Evolutionary conservation across 2,113 vertebrate genomes (phyloP).

Genomic region (Alexandromys fortis): DNA sequence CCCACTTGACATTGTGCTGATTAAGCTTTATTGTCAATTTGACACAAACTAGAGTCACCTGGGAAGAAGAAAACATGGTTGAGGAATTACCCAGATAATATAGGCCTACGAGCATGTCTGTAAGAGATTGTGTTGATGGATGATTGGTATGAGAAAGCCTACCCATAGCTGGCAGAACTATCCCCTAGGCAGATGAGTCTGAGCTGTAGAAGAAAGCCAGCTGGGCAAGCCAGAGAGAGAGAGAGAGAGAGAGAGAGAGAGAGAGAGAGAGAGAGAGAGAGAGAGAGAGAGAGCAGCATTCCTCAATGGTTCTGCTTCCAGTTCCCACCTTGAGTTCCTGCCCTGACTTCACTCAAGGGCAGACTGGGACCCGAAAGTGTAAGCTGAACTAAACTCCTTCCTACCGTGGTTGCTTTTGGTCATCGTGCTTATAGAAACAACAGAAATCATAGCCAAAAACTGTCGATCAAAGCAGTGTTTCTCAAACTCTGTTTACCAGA

Average conservation of each 20-base stretch:
- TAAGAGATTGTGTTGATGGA: not conserved
- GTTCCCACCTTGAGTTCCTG: not conserved
- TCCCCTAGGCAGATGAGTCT: not conserved
- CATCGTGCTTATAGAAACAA: not conserved
- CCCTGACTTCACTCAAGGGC: not conserved
- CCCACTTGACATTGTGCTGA: not conserved
- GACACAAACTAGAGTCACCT: not conserved
- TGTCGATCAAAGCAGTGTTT: constrained; percentile 4
- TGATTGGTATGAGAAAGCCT: not conserved
- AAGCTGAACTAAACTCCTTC: not conserved
- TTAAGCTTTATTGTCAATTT: not conserved
- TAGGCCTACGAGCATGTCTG: not conserved
- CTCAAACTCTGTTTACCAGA: not conserved
- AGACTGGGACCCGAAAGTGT: not conserved
- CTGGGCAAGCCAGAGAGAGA: not conserved
- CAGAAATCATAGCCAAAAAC: not conserved
- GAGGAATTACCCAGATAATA: not conserved
- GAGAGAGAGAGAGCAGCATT: no score
- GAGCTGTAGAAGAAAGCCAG: not conserved
- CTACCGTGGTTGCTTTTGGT: not conserved
- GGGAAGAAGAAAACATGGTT: not conserved
- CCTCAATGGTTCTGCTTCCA: not conserved
- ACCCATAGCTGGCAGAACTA: not conserved
- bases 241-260: no score
- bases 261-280: no score